A percentile compares a stretch with the other conserved stretches of the same genome.
Conservation (phyloP, 2,113 vertebrate genomes). For the Datnioides undecimradiatus region DNA sequence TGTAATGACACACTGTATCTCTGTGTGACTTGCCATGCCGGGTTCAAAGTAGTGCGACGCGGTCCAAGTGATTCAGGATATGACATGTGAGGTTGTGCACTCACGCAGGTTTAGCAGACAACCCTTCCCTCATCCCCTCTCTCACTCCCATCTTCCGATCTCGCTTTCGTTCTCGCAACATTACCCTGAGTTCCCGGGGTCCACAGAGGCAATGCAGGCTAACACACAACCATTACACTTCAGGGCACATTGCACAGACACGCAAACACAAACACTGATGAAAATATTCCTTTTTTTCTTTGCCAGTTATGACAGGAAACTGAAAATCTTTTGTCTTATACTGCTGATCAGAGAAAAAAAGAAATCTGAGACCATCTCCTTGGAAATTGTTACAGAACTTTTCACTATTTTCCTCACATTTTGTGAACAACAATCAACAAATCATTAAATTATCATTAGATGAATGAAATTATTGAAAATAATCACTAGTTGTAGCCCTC, state of each 20-base stretch:
- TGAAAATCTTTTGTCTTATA: not conserved
- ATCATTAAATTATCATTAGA: not conserved
- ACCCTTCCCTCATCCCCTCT: not conserved
- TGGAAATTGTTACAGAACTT: too few species aligned
- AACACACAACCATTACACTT: not conserved
- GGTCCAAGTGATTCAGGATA: constrained; percentile 13
- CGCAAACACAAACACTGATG: not conserved
- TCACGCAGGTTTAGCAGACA: not conserved
- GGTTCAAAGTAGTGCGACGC: constrained; percentile 11
- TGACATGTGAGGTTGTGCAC: constrained; percentile 21
- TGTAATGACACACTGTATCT: constrained; percentile 42
- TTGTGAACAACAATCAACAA: not conserved
- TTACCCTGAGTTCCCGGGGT: not conserved
- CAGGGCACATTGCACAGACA: not conserved
- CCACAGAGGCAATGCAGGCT: not conserved
- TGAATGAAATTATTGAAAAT: not conserved
- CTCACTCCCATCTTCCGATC: not conserved
- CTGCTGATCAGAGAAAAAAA: too few species aligned
- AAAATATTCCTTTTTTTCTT: not conserved
- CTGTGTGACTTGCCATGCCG: constrained; percentile 27
- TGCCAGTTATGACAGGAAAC: not conserved
- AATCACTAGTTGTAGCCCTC: not conserved
- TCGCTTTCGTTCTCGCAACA: not conserved
- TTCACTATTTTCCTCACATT: not conserved
- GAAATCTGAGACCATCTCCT: too few species aligned